These are phyloP conservation scores for Tachypleus tridentatus DNA, from an alignment of 1,140 invertebrate genomes.

Conservation along the genomic window DNA sequence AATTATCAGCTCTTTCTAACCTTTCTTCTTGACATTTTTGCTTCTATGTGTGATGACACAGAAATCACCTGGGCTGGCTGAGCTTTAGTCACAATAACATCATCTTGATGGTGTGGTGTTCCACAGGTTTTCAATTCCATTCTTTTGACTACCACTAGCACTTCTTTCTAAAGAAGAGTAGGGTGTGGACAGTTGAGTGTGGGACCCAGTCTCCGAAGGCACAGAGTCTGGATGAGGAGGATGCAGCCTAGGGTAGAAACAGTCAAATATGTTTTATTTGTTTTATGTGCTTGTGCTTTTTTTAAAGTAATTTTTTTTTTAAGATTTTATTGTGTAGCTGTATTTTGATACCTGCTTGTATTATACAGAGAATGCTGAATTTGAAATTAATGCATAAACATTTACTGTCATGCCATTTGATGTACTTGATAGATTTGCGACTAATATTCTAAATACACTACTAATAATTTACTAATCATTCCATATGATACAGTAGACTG, in stretches of 20 bases:
- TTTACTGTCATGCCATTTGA: neutral
- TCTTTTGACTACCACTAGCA: conserved; percentile 3
- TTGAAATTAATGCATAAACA: neutral
- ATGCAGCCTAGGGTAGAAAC: conserved; percentile 8
- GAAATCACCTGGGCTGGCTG: conserved; percentile 57
- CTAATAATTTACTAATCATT: no score
- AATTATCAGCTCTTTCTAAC: conserved; percentile 26
- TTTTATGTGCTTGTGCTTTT: no score
- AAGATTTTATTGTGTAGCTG: neutral
- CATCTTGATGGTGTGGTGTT: conserved; percentile 24
- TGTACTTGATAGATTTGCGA: no score
- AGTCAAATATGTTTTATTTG: no score
- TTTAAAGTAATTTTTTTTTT: neutral
- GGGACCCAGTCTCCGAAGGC: conserved; percentile 7
- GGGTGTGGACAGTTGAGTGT: conserved; percentile 20
- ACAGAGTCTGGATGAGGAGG: conserved; percentile 14
- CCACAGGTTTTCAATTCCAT: conserved; percentile 1
- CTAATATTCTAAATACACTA: neutral
- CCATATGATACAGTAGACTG: neutral
- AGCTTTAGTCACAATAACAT: conserved; percentile 57
- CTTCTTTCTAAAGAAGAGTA: conserved; percentile 22
- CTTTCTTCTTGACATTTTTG: conserved; percentile 45
- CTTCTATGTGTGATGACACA: conserved; percentile 40
- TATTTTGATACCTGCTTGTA: neutral
- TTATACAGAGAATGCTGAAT: neutral